These are phyloP conservation scores for Ditylenchus weischeri DNA, from an alignment of 2,888 invertebrate genomes.

Conservation along the genomic window DNA sequence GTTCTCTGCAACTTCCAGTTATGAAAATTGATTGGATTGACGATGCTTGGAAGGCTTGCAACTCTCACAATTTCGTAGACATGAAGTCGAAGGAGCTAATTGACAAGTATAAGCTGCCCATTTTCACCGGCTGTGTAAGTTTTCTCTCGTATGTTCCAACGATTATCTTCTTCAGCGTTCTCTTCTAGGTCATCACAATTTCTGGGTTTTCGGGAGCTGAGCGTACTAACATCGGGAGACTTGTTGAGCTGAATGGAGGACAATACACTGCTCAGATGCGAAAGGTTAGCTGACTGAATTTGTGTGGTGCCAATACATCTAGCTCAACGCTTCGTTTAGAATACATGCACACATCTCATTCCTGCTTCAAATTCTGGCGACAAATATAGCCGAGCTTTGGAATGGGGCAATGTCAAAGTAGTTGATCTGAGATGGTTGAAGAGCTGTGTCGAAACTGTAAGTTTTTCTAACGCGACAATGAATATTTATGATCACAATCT, in stretches of 20 bases:
- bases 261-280: slow-evolving; percentile 40
- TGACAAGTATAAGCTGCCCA: slow-evolving; percentile 26
- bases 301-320: too few relatives aligned
- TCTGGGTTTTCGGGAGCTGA: slow-evolving; percentile 38
- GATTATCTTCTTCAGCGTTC: slow-evolving; percentile 10
- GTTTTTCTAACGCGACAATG: not conserved
- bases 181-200: slow-evolving; percentile 36
- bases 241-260: slow-evolving; percentile 43
- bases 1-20: slow-evolving; percentile 22
- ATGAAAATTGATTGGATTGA: slow-evolving; percentile 29
- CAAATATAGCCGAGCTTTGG: slow-evolving; percentile 42
- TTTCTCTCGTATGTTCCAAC: not conserved
- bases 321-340: too few relatives aligned
- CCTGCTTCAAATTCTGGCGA: slow-evolving; percentile 38
- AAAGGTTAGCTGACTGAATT: slow-evolving; percentile 5
- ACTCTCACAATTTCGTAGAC: slow-evolving; percentile 5
- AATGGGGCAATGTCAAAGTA: slow-evolving; percentile 45
- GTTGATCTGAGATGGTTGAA: slow-evolving; percentile 43
- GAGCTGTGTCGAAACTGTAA: slow-evolving; percentile 33
- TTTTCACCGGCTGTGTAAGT: slow-evolving; percentile 33
- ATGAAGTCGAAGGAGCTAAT: slow-evolving; percentile 18
- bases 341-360: slow-evolving; percentile 43
- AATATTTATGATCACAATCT: too few relatives aligned
- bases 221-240: slow-evolving; percentile 32
- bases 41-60: slow-evolving; percentile 26